Percentiles rank a stretch among this genome's conserved stretches.
Evolutionary conservation across 53 echinoderm and acorn worm genomes (phyloP).

Genomic region (Apostichopus leukothele): DNA sequence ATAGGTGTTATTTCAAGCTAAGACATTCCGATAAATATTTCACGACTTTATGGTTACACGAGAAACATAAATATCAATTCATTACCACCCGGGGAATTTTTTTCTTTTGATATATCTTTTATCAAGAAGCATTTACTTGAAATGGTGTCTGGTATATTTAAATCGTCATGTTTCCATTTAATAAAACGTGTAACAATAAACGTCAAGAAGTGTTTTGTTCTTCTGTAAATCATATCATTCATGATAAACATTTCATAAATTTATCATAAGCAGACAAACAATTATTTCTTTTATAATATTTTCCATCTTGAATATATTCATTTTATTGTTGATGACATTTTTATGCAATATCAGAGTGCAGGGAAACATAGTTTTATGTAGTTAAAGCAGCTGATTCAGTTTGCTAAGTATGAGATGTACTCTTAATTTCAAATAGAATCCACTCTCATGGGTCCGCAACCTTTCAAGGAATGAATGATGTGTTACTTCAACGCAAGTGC

Average conservation of each 20-base stretch:
- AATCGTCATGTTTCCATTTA: not conserved
- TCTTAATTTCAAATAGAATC: not conserved
- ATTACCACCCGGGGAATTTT: not conserved
- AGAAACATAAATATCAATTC: not conserved
- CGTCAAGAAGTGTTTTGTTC: not conserved
- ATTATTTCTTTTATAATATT: not conserved
- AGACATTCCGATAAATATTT: slow-evolving; percentile 5
- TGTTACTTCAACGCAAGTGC: too few species aligned
- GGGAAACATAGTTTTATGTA: not conserved
- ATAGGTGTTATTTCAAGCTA: not conserved
- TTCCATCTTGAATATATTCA: not conserved
- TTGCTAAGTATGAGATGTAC: not conserved
- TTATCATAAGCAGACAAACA: slow-evolving; percentile 6
- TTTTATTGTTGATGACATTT: not conserved
- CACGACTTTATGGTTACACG: not conserved
- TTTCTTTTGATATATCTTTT: not conserved
- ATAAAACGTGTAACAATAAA: not conserved
- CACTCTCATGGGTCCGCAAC: too few species aligned
- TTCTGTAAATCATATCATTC: slow-evolving; percentile 25
- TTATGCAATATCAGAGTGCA: not conserved
- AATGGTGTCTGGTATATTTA: not conserved
- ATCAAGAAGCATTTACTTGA: slow-evolving; percentile 3
- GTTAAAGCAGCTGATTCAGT: not conserved
- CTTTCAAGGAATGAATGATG: too few species aligned
- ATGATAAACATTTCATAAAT: slow-evolving; percentile 25